Base-by-base conservation (phyloP, 2,113 vertebrate species). In the Vimba vimba region DNA sequence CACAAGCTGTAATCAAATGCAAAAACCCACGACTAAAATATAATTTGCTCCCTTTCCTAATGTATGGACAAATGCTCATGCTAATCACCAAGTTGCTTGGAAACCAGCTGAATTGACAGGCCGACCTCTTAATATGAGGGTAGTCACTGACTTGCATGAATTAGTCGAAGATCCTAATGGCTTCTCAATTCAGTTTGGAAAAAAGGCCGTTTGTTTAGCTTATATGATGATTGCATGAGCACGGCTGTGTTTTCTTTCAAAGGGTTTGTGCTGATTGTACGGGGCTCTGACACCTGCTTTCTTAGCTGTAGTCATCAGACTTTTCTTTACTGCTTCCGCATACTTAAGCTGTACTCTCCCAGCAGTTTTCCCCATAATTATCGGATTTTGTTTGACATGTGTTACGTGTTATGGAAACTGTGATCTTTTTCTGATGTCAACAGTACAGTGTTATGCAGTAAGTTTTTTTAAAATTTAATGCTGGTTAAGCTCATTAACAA, bases 121-220 rank as follows among this genome's bases (percentile, higher is more conserved):
- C n/a, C 36, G 45, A 52, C 5, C 74, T 68, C 69, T 75, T 50
- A 27, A 77, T 17, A 55, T 45, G 62, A 71, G 62, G 50, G 8
- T 73, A 79, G 64, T 74, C n/a, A 79, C 76, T 62, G 50, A 43
- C 33, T 69, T 60, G 39, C 62, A 50, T 60, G 75, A 85, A 87
- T 89, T 79, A 82, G 85, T 85, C 59, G 82, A 30, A 66, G 30
- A 36, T 4, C 15, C 57, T 84, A 87, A 89, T 84, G 39, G 81
- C 64, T 74, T 84, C 74, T 89, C 82, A 74, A 27, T 83, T 88
- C 50, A 47, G 80, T 88, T 87, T 88, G 78, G 43, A 85, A 88
- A 86, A 69, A 87, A 86, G 75, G 85, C 89, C 81, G 69, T 90
- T 86, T 82, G 73, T 84, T 78, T 33, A 83, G 55, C 62, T 50